Base-by-base conservation (phyloP, 2,888 invertebrate genomes). In the Apotomis capreana region DNA sequence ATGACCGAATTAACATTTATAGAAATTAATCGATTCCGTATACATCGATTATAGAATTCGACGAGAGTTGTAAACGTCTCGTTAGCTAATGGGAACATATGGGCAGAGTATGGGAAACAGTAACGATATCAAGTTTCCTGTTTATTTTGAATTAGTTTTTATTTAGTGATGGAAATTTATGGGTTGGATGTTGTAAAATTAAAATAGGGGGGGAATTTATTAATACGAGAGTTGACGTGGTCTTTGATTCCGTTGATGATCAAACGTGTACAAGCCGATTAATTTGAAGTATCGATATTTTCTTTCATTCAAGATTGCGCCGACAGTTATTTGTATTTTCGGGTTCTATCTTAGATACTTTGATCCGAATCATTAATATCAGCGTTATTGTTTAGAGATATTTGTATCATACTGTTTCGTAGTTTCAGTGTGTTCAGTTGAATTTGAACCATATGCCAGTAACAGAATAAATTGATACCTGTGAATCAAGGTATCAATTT, bases 41-140 rank as follows among this genome's bases (percentile, higher is more conserved):
- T 84, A 85, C 84, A 84, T 84, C 87, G 87, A 87, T 89, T 86
- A 84, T 85, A 79, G 75, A 80, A 81, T 85, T 82, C 85, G 84
- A 83, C 83, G 85, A 86, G 85, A 83, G 87, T 79, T 80, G 85
- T 92, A 92, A 92, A 92, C 75, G 88, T 90, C 90, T 90, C 87
- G 91, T 92, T 90, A 92, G 74, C 83, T 89, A 89, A 91, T 89
- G 85, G 89, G 89, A 89, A 91, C 91, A 89, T 91, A 91, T 90
- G 91, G 89, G 69, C 76, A 77, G 81, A 81, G 81, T 82, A 83
- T 84, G 86, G 84, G 85, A 87, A 89, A 87, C 76, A 77, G 84
- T 84, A 84, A 82, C 85, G 79, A 80, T 83, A 79, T 79, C 15
- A 76, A 74, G 79, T 87, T 86, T 89, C 88, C 89, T 89, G 89